Percentiles rank a stretch among this genome's conserved stretches.
Evolutionary conservation across 2,113 vertebrate species (phyloP).

Genomic region (Pseudorhombus dupliciocellatus): DNA sequence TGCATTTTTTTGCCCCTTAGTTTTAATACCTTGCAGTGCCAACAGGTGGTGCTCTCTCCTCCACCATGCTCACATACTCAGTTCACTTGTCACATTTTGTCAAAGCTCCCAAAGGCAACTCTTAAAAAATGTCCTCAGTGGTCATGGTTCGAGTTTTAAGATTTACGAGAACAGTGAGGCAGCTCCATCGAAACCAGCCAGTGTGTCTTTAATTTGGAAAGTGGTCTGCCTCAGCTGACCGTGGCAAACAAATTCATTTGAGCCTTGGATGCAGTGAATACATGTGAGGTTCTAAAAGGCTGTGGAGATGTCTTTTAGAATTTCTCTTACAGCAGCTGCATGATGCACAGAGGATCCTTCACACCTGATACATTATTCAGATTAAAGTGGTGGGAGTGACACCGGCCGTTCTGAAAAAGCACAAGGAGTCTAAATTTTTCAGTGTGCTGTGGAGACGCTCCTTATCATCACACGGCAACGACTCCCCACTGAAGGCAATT

Average conservation of each 20-base stretch:
- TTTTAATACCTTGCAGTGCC: constrained; percentile 35
- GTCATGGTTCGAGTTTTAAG: background rate
- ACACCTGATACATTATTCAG: constrained; percentile 59
- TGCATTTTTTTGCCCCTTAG: constrained; percentile 8
- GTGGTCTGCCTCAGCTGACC: constrained; percentile 8
- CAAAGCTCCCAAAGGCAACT: background rate
- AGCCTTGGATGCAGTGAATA: background rate
- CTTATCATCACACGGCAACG: constrained; percentile 28
- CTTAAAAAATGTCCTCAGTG: constrained; percentile 1
- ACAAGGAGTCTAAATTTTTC: constrained; percentile 49
- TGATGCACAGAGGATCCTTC: constrained; percentile 43
- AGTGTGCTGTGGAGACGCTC: constrained; percentile 16
- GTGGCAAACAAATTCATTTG: constrained; percentile 2
- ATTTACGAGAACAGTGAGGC: background rate
- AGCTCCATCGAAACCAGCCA: background rate
- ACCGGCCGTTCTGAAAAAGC: constrained; percentile 59
- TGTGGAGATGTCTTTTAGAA: constrained; percentile 48
- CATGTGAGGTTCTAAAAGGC: constrained; percentile 17
- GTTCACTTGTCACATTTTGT: constrained; percentile 5
- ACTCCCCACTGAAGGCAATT: constrained; percentile 22
- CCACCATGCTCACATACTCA: constrained; percentile 7
- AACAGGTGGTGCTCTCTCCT: constrained; percentile 64
- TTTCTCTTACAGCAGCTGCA: constrained; percentile 44
- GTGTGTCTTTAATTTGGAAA: constrained; percentile 26
- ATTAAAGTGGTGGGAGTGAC: constrained; percentile 58